Evolutionary conservation across 2,888 invertebrate species (phyloP).

Genomic region (Machimus rusticus): DNA sequence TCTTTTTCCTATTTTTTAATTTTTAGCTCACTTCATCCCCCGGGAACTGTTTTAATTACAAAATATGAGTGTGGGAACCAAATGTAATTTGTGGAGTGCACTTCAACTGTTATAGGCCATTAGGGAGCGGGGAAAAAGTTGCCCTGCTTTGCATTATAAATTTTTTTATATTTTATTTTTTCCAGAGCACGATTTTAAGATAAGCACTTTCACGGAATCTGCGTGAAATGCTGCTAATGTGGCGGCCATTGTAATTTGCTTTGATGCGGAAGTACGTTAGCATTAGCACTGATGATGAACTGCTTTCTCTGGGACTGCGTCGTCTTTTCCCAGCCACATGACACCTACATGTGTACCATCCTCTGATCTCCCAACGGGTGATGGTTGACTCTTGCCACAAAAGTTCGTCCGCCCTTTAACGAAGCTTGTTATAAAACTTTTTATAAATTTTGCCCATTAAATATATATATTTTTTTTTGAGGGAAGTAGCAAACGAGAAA

Average conservation of each 20-base stretch:
- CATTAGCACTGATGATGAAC: background rate
- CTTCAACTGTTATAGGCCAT: constrained; percentile 9
- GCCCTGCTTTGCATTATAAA: background rate
- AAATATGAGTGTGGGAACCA: background rate
- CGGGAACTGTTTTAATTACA: constrained; percentile 8
- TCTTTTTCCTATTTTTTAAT: background rate
- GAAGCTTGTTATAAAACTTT: background rate
- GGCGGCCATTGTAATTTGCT: background rate
- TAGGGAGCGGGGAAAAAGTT: background rate
- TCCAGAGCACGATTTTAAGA: background rate
- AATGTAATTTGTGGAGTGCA: constrained; percentile 26
- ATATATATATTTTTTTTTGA: background rate
- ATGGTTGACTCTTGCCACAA: background rate
- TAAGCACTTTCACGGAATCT: background rate
- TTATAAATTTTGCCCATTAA: background rate
- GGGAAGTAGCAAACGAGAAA: background rate
- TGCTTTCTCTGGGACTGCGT: background rate
- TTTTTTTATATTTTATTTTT: background rate
- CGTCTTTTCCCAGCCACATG: background rate
- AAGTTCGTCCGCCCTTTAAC: background rate
- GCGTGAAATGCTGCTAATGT: background rate
- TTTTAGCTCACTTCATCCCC: background rate
- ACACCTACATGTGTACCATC: background rate
- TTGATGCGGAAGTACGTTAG: background rate
- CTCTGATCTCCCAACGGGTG: background rate